A percentile compares a stretch with the other conserved stretches of the same genome.
Conservation (phyloP, 2,888 invertebrate genomes). For the Eupeodes luniger region DNA sequence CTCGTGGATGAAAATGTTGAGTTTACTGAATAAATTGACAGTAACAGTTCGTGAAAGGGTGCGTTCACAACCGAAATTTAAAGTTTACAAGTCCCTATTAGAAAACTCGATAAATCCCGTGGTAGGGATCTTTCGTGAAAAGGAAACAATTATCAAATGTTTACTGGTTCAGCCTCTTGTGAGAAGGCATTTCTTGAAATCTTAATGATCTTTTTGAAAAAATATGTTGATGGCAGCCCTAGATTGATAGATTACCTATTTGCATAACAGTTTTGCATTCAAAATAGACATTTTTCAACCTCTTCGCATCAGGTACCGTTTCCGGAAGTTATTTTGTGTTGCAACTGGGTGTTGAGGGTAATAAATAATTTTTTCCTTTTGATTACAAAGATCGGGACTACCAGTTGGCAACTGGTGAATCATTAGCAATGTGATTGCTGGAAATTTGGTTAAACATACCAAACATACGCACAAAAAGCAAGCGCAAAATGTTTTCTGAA, state of each 20-base stretch:
- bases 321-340: background rate
- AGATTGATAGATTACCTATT: background rate
- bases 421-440: slow-evolving; percentile 59
- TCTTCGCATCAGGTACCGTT: background rate
- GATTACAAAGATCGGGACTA: slow-evolving; percentile 42
- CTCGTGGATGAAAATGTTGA: no score
- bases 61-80: no score
- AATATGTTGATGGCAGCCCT: background rate
- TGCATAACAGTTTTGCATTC: background rate
- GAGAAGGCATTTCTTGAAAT: no score
- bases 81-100: no score
- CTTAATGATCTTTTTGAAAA: no score
- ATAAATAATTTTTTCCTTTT: slow-evolving; percentile 33
- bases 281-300: background rate
- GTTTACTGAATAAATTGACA: no score
- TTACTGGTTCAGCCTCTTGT: no score
- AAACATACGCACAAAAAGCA: slow-evolving; percentile 37
- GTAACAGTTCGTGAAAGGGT: no score
- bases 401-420: slow-evolving; percentile 44
- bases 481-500: background rate
- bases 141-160: no score
- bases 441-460: slow-evolving; percentile 45
- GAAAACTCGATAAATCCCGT: no score
- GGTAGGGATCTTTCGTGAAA: no score
- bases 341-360: background rate